These are phyloP conservation scores for Pomacea maculata DNA, from an alignment of 1,140 invertebrate species.

Conservation along the genomic window DNA sequence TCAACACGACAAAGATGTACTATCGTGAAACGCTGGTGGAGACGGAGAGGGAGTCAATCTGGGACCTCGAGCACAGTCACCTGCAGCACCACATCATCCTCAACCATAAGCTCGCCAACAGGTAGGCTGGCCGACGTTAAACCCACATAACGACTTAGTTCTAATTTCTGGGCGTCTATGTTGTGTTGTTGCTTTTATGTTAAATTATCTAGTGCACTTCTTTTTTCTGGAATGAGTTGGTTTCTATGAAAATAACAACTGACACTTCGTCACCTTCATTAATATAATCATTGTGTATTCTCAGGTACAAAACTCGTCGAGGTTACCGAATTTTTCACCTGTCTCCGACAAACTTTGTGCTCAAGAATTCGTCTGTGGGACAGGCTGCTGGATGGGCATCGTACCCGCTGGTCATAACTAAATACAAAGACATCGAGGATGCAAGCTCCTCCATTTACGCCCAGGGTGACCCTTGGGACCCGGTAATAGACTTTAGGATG, in stretches of 20 bases:
- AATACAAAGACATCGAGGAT: conserved; percentile 57
- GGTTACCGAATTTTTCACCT: conserved; percentile 51
- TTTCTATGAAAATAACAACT: background rate
- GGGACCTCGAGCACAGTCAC: conserved; percentile 8
- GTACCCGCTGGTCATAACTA: conserved; percentile 53
- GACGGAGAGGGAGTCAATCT: conserved; percentile 18
- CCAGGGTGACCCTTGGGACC: conserved; percentile 55
- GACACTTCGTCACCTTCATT: background rate
- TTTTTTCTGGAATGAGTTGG: background rate
- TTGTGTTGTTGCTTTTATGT: background rate
- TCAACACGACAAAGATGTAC: conserved; percentile 18
- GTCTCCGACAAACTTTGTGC: conserved; percentile 45
- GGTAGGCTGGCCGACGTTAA: background rate
- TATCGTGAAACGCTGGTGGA: conserved; percentile 13
- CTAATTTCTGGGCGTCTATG: no score
- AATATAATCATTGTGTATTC: background rate
- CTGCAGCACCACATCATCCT: conserved; percentile 17
- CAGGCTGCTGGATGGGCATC: conserved; percentile 51
- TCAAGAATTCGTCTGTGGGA: conserved; percentile 40
- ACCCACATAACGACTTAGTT: no score
- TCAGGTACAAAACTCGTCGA: conserved; percentile 31
- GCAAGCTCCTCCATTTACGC: conserved; percentile 57
- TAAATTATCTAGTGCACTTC: background rate
- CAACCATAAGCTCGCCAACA: conserved; percentile 20
- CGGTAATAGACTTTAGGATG: conserved; percentile 56